phyloP scores from a whole-genome alignment of 2,888 invertebrate species.

The Beris chalybata region DNA sequence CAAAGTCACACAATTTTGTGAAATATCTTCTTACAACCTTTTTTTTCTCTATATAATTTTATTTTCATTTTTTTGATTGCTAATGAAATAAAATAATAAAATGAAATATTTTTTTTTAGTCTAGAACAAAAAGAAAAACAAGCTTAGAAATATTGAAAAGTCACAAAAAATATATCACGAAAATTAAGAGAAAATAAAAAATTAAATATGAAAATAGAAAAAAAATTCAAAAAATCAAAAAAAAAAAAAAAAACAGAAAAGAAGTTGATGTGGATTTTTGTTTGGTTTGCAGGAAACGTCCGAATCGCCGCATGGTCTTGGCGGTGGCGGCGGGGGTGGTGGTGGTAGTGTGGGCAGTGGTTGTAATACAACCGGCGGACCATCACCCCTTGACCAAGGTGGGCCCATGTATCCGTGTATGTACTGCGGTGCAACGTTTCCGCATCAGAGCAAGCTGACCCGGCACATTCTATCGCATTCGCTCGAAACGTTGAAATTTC shows the following conservation, averaged over 20 bases:
- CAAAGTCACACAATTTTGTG: background rate
- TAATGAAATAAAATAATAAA: too few species aligned
- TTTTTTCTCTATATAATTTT: slow-evolving; percentile 16
- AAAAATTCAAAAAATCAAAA: slow-evolving; percentile 25
- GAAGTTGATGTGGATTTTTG: slow-evolving; percentile 89
- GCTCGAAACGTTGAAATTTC: slow-evolving; percentile 83
- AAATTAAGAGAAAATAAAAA: slow-evolving; percentile 40
- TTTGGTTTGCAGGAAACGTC: slow-evolving; percentile 88
- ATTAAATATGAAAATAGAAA: slow-evolving; percentile 38
- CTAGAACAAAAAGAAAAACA: slow-evolving; percentile 25
- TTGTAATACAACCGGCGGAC: slow-evolving; percentile 45
- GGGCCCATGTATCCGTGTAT: slow-evolving; percentile 74
- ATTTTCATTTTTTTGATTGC: too few species aligned
- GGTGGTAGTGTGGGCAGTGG: slow-evolving; percentile 44
- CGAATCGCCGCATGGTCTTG: slow-evolving; percentile 70
- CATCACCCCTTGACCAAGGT: slow-evolving; percentile 41
- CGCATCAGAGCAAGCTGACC: slow-evolving; percentile 88
- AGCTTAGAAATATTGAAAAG: slow-evolving; percentile 44
- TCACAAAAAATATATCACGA: slow-evolving; percentile 43
- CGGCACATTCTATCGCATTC: slow-evolving; percentile 87
- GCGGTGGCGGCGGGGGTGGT: slow-evolving; percentile 56
- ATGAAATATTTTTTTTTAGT: slow-evolving; percentile 30
- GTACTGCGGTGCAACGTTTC: slow-evolving; percentile 87
- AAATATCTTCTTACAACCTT: slow-evolving; percentile 3
- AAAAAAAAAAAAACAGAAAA: slow-evolving; percentile 46